Conservation (phyloP, 2,888 invertebrate genomes). For the Mesorhabditis belari region DNA sequence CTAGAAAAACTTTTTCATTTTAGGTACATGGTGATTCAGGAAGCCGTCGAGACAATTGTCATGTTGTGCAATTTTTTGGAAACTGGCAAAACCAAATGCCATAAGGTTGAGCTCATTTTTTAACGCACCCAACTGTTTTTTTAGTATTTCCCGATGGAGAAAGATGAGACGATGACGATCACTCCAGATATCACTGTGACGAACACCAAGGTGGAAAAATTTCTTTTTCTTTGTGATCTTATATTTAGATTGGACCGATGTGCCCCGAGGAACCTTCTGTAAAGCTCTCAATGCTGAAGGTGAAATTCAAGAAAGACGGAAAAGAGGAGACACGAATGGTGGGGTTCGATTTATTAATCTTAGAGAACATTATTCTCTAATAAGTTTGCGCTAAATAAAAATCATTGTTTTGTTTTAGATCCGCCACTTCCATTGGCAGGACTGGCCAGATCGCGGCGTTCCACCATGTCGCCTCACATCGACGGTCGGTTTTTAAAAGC, state of each 20-base stretch:
- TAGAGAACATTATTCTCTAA: too few relatives aligned
- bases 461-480: slow-evolving; percentile 20
- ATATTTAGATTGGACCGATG: not conserved
- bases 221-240: not conserved
- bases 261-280: slow-evolving; percentile 11
- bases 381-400: too few relatives aligned
- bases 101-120: too few relatives aligned
- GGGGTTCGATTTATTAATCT: too few relatives aligned
- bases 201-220: not conserved
- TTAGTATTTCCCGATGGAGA: not conserved
- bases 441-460: slow-evolving; percentile 38
- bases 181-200: not conserved
- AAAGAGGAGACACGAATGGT: slow-evolving; percentile 10
- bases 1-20: not conserved
- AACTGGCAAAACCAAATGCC: slow-evolving; percentile 3
- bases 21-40: slow-evolving; percentile 16
- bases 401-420: too few relatives aligned
- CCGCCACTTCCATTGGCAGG: slow-evolving; percentile 31
- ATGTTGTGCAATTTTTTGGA: slow-evolving; percentile 39
- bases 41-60: slow-evolving; percentile 17
- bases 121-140: not conserved
- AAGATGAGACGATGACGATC: not conserved
- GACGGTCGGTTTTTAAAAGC: slow-evolving; percentile 14
- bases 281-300: slow-evolving; percentile 1
- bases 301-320: slow-evolving; percentile 14